phyloP scores from a whole-genome alignment of 2,113 vertebrate genomes.

The Lynx canadensis region DNA sequence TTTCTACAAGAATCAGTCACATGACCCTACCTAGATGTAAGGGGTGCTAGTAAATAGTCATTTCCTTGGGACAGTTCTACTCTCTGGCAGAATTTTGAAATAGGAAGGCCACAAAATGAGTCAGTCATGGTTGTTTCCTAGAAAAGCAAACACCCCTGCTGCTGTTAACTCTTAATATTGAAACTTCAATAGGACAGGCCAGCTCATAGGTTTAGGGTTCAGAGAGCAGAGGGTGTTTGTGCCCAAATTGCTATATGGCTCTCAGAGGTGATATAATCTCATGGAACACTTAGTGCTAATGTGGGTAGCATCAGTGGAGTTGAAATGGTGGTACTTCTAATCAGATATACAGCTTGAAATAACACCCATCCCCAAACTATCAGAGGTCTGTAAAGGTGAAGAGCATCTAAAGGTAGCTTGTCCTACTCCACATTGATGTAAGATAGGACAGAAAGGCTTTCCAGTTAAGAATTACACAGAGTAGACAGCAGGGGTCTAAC shows the following conservation, averaged over 20 bases:
- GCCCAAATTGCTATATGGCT: neutral
- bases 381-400: neutral
- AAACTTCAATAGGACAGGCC: neutral
- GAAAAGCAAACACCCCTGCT: neutral
- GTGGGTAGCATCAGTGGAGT: neutral
- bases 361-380: neutral
- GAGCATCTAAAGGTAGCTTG: neutral
- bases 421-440: neutral
- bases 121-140: neutral
- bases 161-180: neutral
- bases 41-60: neutral
- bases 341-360: neutral
- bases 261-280: neutral
- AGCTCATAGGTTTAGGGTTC: neutral
- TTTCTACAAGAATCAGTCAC: neutral
- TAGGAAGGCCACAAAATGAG: neutral
- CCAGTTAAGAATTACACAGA: neutral
- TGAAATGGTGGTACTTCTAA: neutral
- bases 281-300: neutral
- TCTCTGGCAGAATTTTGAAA: neutral
- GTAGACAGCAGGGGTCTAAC: neutral
- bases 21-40: neutral
- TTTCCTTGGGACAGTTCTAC: neutral
- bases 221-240: neutral
- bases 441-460: too few relatives aligned